Evolutionary conservation across 1,140 invertebrate genomes (phyloP).

Genomic region (Tetragonula clypearis): DNA sequence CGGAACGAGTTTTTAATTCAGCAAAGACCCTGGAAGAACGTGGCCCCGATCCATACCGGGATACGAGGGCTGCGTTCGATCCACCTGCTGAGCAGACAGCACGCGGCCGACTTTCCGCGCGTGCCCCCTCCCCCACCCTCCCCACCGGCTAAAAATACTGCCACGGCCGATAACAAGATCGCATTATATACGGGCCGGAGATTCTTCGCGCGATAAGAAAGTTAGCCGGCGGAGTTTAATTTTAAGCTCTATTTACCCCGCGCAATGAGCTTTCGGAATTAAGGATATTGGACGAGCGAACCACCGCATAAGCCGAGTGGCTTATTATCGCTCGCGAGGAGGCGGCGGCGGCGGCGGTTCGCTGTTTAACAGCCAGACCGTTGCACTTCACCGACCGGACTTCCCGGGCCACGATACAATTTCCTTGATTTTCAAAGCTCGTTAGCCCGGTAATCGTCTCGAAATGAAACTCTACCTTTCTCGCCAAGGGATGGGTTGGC

Average conservation of each 20-base stretch:
- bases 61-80: background rate
- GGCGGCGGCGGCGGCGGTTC: too few relatives aligned
- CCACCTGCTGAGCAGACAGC: constrained; percentile 2
- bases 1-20: constrained; percentile 46
- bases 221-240: constrained; percentile 36
- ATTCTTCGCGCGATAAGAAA: constrained; percentile 37
- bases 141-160: constrained; percentile 20
- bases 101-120: constrained; percentile 1
- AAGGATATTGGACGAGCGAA: constrained; percentile 9
- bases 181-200: constrained; percentile 14
- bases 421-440: constrained; percentile 51
- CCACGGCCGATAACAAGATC: constrained; percentile 43
- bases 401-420: constrained; percentile 17
- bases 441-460: constrained; percentile 26
- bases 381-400: background rate
- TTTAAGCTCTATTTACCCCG: constrained; percentile 36
- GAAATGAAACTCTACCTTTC: constrained; percentile 41
- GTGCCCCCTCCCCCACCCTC: background rate
- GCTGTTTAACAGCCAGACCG: background rate
- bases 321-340: constrained; percentile 18
- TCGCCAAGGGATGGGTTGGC: background rate
- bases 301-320: background rate
- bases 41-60: constrained; percentile 26
- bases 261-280: constrained; percentile 35
- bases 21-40: background rate